These are phyloP conservation scores for Ptilodon capucinus DNA, from an alignment of 2,888 invertebrate species.

Conservation along the genomic window DNA sequence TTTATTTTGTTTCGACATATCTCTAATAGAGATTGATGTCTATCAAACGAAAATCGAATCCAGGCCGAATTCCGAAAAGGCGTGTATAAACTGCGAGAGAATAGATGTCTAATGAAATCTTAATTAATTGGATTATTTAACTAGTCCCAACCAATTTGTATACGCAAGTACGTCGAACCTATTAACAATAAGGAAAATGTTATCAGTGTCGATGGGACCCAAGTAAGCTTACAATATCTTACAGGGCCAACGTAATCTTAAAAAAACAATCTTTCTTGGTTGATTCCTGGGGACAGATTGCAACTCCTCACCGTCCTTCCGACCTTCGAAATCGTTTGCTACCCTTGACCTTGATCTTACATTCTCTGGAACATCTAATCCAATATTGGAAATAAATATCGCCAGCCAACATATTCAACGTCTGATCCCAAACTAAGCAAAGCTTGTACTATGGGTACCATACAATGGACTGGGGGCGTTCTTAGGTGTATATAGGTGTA, in stretches of 20 bases:
- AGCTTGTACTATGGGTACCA: too few species aligned
- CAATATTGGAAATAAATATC: background rate
- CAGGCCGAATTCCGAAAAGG: too few species aligned
- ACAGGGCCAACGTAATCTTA: background rate
- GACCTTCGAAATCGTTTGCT: background rate
- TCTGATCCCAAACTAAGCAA: too few species aligned
- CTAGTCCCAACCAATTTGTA: background rate
- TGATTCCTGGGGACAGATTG: background rate
- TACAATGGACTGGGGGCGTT: too few species aligned
- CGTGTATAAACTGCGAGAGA: too few species aligned
- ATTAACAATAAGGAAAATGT: background rate
- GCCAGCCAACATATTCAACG: too few species aligned
- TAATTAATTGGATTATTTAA: too few species aligned
- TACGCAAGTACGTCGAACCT: background rate
- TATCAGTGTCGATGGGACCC: background rate
- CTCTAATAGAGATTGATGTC: too few species aligned
- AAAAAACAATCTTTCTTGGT: background rate
- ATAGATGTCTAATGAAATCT: too few species aligned
- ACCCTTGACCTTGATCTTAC: background rate
- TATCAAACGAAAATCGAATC: too few species aligned
- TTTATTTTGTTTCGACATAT: too few species aligned
- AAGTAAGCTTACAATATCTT: background rate
- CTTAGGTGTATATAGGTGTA: too few species aligned
- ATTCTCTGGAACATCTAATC: background rate
- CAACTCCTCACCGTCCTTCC: background rate